A percentile compares a stretch with the other conserved stretches of the same genome.
Evolutionary conservation across 2,113 vertebrate species (phyloP).

Genomic region (Pristiophorus japonicus): DNA sequence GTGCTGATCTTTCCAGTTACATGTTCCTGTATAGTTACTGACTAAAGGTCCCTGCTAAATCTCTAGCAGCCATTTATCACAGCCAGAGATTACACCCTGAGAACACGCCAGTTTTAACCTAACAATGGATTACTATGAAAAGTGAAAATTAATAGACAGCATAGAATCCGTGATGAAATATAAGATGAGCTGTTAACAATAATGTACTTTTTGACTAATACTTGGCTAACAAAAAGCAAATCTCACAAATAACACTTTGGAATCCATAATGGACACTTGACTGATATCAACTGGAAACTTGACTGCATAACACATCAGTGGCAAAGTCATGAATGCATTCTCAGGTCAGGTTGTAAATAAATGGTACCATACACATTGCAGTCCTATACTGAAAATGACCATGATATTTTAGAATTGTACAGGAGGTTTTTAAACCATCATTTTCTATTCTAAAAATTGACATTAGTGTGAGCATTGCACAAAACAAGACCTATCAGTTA

Average conservation of each 20-base stretch:
- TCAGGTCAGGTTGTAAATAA: not conserved
- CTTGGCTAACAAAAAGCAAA: not conserved
- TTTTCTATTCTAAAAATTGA: not conserved
- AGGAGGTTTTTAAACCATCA: not conserved
- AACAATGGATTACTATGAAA: not conserved
- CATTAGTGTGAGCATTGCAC: not conserved
- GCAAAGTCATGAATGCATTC: not conserved
- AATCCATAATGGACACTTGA: not conserved
- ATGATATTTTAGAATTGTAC: not conserved
- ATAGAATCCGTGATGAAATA: not conserved
- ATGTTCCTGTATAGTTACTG: not conserved
- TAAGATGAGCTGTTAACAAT: not conserved
- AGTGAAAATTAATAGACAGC: not conserved
- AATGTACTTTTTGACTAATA: not conserved
- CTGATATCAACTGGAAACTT: not conserved
- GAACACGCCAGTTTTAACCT: not conserved
- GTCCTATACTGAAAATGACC: not conserved
- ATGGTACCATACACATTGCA: not conserved
- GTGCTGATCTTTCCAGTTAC: not conserved
- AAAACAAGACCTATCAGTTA: not conserved
- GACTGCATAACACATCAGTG: not conserved
- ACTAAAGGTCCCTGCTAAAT: not conserved
- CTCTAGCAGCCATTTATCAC: not conserved
- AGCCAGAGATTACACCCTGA: not conserved
- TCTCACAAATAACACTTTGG: not conserved